Conservation (phyloP, 2,797 vertebrate genomes). For the Atherinosoma microstoma region DNA sequence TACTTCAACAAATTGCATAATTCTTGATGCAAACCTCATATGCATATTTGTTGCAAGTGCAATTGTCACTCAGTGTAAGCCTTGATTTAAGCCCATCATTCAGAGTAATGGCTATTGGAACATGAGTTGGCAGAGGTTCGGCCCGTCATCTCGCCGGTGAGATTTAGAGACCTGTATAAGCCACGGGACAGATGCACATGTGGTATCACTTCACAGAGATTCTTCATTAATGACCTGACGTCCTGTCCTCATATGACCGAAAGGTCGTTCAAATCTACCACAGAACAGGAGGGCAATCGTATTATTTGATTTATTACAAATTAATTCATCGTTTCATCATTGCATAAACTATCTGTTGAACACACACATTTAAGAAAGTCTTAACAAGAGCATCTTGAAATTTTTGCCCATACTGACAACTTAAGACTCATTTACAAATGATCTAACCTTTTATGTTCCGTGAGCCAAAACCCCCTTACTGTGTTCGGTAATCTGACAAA, state of each 20-base stretch:
- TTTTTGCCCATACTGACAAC: neutral
- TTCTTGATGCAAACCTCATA: neutral
- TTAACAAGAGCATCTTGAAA: neutral
- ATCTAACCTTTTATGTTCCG: neutral
- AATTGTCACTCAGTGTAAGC: too few relatives aligned
- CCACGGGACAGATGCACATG: conserved; percentile 52
- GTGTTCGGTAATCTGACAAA: too few relatives aligned
- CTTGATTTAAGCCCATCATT: neutral
- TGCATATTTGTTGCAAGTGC: neutral
- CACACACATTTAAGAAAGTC: neutral
- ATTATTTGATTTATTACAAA: too few relatives aligned
- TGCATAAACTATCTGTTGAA: neutral
- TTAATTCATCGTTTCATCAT: too few relatives aligned
- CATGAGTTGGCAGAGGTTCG: conserved; percentile 15
- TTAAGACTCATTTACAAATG: neutral
- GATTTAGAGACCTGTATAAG: conserved; percentile 66
- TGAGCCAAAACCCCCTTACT: too few relatives aligned
- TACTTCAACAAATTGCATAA: too few relatives aligned
- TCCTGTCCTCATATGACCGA: conserved; percentile 24
- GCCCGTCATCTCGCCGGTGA: conserved; percentile 56
- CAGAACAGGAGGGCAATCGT: too few relatives aligned
- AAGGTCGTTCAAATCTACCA: neutral
- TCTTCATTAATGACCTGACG: conserved; percentile 57
- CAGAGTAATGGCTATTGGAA: conserved; percentile 19
- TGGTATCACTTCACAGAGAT: conserved; percentile 68